Conservation (phyloP, 2,113 vertebrate species). For the Pycnonotus jocosus region DNA sequence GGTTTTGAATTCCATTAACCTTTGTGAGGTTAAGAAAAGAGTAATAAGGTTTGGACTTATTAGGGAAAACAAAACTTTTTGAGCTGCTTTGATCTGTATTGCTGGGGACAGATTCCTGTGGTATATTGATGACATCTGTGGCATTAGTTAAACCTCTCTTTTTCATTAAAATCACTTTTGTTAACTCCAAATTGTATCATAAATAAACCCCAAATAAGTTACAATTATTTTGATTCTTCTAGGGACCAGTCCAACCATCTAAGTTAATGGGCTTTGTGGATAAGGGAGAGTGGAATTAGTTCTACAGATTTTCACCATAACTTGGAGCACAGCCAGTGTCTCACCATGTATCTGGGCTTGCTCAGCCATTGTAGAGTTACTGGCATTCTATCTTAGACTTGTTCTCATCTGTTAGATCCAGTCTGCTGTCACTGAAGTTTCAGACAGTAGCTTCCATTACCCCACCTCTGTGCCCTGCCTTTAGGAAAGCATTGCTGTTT, state of each 20-base stretch:
- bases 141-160: background rate
- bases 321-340: background rate
- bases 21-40: background rate
- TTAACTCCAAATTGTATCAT: background rate
- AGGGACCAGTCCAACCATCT: background rate
- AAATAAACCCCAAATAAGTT: background rate
- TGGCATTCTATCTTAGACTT: background rate
- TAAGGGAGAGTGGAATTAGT: background rate
- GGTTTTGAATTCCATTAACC: background rate
- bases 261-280: background rate
- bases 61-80: background rate
- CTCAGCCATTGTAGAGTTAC: background rate
- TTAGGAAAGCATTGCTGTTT: background rate
- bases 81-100: background rate
- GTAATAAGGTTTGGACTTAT: background rate
- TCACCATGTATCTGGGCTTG: background rate
- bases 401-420: background rate
- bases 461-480: background rate
- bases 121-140: background rate
- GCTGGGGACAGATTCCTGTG: background rate
- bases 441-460: background rate
- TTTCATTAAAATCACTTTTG: background rate
- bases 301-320: background rate
- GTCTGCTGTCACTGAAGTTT: background rate
- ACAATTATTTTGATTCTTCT: background rate